These are phyloP conservation scores for Cheirogaleus major DNA, from an alignment of 2,797 vertebrate species.

Conservation along the genomic window DNA sequence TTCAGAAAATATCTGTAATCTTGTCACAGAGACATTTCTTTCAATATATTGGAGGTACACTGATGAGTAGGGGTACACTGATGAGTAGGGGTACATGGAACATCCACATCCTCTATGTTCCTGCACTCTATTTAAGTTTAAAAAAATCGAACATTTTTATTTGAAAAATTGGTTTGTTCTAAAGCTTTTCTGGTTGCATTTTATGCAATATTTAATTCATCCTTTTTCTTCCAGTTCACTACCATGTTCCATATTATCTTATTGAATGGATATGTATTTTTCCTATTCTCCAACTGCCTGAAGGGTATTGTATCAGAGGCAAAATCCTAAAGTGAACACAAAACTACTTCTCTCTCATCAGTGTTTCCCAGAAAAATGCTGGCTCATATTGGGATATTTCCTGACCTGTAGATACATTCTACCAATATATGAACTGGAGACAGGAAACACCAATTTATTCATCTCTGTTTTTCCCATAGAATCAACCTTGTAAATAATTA, in stretches of 20 bases:
- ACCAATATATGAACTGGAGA: not conserved
- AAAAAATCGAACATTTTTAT: not conserved
- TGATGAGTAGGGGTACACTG: not conserved
- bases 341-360: not conserved
- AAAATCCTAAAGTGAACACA: not conserved
- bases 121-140: not conserved
- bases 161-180: not conserved
- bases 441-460: not conserved
- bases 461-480: not conserved
- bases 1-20: not conserved
- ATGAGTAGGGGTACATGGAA: not conserved
- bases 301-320: not conserved
- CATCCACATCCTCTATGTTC: not conserved
- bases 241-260: not conserved
- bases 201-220: not conserved
- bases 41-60: not conserved
- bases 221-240: not conserved
- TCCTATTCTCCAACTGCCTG: not conserved
- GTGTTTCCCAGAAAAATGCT: fast-evolving
- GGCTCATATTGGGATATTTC: not conserved
- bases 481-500: not conserved
- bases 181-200: not conserved
- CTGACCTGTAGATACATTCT: not conserved
- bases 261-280: not conserved
- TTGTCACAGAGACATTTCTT: not conserved